phyloP scores from a whole-genome alignment of 2,797 vertebrate species.

The Acomys russatus region DNA sequence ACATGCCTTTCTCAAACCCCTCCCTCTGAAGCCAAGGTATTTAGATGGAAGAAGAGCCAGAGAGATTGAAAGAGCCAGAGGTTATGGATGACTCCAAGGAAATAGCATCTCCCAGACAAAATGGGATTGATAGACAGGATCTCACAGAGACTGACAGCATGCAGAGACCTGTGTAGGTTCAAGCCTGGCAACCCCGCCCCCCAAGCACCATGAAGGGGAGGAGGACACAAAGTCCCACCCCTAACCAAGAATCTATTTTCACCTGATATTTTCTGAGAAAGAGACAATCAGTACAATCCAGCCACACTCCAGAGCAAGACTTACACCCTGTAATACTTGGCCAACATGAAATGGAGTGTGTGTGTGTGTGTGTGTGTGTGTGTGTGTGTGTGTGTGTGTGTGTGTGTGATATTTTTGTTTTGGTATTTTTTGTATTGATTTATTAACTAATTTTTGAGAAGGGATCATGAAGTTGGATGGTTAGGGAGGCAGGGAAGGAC shows the following conservation, averaged over 20 bases:
- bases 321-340: not conserved
- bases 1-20: not conserved
- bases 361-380: not conserved
- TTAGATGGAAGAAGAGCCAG: not conserved
- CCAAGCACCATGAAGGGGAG: not conserved
- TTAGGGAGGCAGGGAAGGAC: no score
- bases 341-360: not conserved
- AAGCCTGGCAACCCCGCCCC: no score
- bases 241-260: not conserved
- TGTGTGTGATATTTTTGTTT: not conserved
- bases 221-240: not conserved
- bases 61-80: not conserved
- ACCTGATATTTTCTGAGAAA: not conserved
- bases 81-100: not conserved
- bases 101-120: not conserved
- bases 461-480: not conserved
- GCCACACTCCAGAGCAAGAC: not conserved
- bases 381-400: no score
- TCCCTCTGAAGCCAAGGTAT: not conserved
- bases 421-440: not conserved
- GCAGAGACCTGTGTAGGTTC: no score
- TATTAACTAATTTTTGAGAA: not conserved
- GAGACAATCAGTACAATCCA: not conserved
- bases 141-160: not conserved
- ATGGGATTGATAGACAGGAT: not conserved